These are phyloP conservation scores for Aphaenogaster floridana DNA, from an alignment of 1,140 invertebrate genomes.

Conservation along the genomic window DNA sequence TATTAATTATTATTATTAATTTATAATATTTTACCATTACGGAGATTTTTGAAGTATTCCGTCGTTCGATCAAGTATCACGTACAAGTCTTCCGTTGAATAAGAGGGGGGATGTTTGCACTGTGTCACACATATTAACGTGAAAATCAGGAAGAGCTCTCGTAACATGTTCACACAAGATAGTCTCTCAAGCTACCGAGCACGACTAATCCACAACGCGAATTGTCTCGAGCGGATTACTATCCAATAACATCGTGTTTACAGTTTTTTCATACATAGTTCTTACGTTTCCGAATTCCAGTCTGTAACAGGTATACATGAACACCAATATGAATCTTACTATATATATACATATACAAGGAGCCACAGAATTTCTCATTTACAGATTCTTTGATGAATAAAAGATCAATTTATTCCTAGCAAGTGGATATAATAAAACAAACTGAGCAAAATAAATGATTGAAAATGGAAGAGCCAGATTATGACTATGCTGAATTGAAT, in stretches of 20 bases:
- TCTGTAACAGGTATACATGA: background rate
- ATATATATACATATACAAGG: background rate
- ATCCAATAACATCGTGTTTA: constrained; percentile 64
- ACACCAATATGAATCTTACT: background rate
- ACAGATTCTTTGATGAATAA: background rate
- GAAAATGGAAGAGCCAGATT: background rate
- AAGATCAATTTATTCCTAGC: background rate
- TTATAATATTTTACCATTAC: constrained; percentile 60
- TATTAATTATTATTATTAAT: too few species aligned
- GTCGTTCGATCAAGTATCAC: constrained; percentile 52
- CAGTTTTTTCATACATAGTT: constrained; percentile 57
- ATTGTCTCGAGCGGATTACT: background rate
- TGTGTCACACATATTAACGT: constrained; percentile 59
- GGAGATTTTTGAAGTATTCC: constrained; percentile 71
- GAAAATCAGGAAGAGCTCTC: constrained; percentile 38
- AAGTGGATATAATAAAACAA: background rate
- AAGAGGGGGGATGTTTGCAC: background rate
- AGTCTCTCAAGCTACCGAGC: background rate
- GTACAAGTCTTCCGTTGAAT: constrained; percentile 29
- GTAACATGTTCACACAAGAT: constrained; percentile 18
- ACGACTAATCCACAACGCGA: background rate
- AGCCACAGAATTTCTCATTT: background rate
- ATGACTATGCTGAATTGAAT: background rate
- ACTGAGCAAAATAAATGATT: constrained; percentile 14
- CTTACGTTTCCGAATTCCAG: constrained; percentile 12